Conservation (phyloP, 1,140 invertebrate species). For the Ladona fulva region DNA sequence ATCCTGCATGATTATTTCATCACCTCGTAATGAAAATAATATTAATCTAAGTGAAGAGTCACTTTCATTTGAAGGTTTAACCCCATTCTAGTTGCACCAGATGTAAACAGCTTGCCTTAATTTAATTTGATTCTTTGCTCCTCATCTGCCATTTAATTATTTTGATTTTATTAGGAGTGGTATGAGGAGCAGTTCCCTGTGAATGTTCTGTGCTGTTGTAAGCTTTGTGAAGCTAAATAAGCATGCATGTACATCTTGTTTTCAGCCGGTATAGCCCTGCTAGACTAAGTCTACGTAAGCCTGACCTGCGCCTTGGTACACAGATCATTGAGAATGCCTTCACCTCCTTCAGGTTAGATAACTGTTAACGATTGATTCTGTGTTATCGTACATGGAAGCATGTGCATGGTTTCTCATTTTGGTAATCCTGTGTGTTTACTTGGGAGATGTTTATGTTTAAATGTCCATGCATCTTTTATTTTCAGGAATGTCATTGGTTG, state of each 20-base stretch:
- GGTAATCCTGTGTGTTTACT: too few relatives aligned
- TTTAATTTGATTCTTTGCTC: too few relatives aligned
- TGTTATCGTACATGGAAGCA: neutral
- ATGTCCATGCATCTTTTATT: too few relatives aligned
- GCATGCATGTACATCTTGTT: constrained; percentile 28
- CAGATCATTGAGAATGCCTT: constrained; percentile 61
- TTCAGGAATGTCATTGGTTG: too few relatives aligned
- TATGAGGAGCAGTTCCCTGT: neutral
- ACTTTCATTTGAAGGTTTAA: too few relatives aligned
- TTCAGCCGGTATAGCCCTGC: constrained; percentile 69
- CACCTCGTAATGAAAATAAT: too few relatives aligned
- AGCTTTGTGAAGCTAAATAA: constrained; percentile 21
- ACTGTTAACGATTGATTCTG: neutral
- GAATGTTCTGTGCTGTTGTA: constrained; percentile 16
- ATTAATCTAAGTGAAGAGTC: too few relatives aligned
- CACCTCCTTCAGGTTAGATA: constrained; percentile 59
- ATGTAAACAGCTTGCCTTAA: too few relatives aligned
- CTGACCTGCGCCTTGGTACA: constrained; percentile 56
- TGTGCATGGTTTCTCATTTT: neutral
- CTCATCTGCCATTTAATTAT: constrained; percentile 18
- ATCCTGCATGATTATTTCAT: too few relatives aligned
- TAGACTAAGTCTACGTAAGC: constrained; percentile 64
- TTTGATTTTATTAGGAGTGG: constrained; percentile 16
- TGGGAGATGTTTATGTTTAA: too few relatives aligned
- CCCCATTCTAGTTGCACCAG: too few relatives aligned